phyloP scores from a whole-genome alignment of 2,888 invertebrate species.

The Chydorus sphaericus region DNA sequence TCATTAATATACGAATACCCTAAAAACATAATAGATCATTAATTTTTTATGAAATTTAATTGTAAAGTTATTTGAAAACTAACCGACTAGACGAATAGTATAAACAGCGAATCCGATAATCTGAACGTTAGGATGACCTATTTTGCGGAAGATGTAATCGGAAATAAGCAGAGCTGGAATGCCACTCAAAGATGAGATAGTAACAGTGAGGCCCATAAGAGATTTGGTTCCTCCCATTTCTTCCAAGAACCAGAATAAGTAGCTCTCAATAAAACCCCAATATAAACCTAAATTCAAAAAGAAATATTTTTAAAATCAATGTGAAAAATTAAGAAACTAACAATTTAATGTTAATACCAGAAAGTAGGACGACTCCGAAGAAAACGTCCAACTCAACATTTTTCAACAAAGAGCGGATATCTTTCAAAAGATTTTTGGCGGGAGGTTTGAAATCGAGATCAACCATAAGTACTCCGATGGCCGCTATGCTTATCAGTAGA shows the following conservation, averaged over 20 bases:
- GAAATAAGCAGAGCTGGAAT: slow-evolving; percentile 60
- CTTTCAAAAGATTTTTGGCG: slow-evolving; percentile 49
- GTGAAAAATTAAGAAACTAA: background rate
- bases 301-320: background rate
- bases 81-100: slow-evolving; percentile 52
- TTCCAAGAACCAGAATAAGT: slow-evolving; percentile 63
- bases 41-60: background rate
- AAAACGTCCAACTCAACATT: slow-evolving; percentile 55
- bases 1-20: slow-evolving; percentile 60
- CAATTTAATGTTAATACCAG: slow-evolving; percentile 36
- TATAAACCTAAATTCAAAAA: slow-evolving; percentile 43
- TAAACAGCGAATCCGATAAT: slow-evolving; percentile 64
- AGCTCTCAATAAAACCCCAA: slow-evolving; percentile 72
- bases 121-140: slow-evolving; percentile 61
- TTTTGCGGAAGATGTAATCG: slow-evolving; percentile 51
- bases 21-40: slow-evolving; percentile 23
- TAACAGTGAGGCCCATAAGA: slow-evolving; percentile 64
- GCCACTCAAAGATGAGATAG: slow-evolving; percentile 59
- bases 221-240: slow-evolving; percentile 58
- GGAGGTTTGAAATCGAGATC: slow-evolving; percentile 61
- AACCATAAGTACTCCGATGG: slow-evolving; percentile 50
- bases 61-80: slow-evolving; percentile 21
- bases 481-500: slow-evolving; percentile 48
- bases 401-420: slow-evolving; percentile 48
- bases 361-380: slow-evolving; percentile 52